Evolutionary conservation across 1,140 invertebrate species (phyloP).

Genomic region (Bursaphelenchus mucronatus): DNA sequence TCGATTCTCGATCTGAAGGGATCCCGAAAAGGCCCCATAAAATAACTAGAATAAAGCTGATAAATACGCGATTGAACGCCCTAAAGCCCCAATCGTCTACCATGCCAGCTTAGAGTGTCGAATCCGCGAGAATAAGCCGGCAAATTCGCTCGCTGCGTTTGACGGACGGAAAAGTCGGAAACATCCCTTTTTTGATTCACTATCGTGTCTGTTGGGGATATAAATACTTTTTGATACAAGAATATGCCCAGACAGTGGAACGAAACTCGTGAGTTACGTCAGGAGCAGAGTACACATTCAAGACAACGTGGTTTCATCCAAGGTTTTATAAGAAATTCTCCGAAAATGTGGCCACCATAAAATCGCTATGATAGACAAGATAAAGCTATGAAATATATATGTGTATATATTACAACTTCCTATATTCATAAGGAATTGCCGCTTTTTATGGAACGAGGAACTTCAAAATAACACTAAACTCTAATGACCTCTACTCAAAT

Average conservation of each 20-base stretch:
- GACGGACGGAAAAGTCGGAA: constrained; percentile 9
- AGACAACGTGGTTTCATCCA: not conserved
- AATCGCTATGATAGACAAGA: too few species aligned
- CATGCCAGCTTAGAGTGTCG: constrained; percentile 17
- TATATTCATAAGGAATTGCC: too few species aligned
- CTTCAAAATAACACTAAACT: too few species aligned
- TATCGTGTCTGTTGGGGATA: too few species aligned
- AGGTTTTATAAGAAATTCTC: not conserved
- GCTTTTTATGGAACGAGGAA: too few species aligned
- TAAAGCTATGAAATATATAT: too few species aligned
- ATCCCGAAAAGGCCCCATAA: too few species aligned
- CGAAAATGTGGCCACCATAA: not conserved
- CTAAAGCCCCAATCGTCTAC: constrained; percentile 11
- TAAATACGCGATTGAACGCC: constrained; percentile 19
- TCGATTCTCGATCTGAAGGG: too few species aligned
- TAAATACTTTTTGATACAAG: not conserved
- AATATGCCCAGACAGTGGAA: constrained; percentile 1
- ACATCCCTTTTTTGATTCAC: constrained; percentile 9
- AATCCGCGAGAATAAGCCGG: constrained; percentile 13
- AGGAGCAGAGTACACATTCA: too few species aligned
- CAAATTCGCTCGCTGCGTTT: not conserved
- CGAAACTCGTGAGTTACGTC: not conserved
- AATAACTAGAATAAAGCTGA: not conserved
- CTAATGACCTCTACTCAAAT: too few species aligned
- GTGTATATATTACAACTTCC: too few species aligned